Conservation (phyloP, 2,888 invertebrate genomes). For the Fragum fragum region DNA sequence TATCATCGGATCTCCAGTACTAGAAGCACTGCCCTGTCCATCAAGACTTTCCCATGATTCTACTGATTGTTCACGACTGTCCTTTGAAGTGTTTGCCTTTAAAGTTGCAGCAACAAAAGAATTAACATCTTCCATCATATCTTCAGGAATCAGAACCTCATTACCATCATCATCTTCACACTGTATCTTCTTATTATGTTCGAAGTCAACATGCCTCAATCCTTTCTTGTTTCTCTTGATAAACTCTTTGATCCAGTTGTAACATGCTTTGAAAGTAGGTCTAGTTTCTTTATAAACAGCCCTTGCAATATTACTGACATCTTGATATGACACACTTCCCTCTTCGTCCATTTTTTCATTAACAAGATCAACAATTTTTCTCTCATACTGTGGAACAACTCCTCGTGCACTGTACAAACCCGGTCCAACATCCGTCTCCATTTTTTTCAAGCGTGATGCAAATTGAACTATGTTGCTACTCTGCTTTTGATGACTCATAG, state of each 20-base stretch:
- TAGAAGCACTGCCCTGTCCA: slow-evolving; percentile 15
- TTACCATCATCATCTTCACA: slow-evolving; percentile 43
- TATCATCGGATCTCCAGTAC: slow-evolving; percentile 39
- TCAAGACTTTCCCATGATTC: slow-evolving; percentile 31
- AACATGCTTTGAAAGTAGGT: slow-evolving; percentile 62
- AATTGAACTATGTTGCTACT: slow-evolving; percentile 15
- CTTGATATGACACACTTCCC: slow-evolving; percentile 62
- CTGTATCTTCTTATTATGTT: slow-evolving; percentile 39
- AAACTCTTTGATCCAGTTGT: slow-evolving; percentile 65
- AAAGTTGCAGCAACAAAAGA: slow-evolving; percentile 20
- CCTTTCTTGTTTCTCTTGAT: slow-evolving; percentile 61
- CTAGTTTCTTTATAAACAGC: slow-evolving; percentile 63
- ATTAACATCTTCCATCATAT: slow-evolving; percentile 43
- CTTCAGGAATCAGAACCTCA: slow-evolving; percentile 52
- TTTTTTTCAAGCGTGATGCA: slow-evolving; percentile 38
- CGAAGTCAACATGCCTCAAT: slow-evolving; percentile 57
- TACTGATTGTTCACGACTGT: neutral
- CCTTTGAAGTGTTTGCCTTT: neutral
- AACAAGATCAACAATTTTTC: slow-evolving; percentile 48
- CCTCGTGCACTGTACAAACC: slow-evolving; percentile 59
- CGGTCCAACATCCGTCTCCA: slow-evolving; percentile 48
- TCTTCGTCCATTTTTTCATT: slow-evolving; percentile 54
- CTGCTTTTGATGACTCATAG: neutral
- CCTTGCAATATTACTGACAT: slow-evolving; percentile 56
- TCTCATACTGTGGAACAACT: slow-evolving; percentile 56